phyloP scores from a whole-genome alignment of 2,797 vertebrate species.

The Enteromius argenteus region DNA sequence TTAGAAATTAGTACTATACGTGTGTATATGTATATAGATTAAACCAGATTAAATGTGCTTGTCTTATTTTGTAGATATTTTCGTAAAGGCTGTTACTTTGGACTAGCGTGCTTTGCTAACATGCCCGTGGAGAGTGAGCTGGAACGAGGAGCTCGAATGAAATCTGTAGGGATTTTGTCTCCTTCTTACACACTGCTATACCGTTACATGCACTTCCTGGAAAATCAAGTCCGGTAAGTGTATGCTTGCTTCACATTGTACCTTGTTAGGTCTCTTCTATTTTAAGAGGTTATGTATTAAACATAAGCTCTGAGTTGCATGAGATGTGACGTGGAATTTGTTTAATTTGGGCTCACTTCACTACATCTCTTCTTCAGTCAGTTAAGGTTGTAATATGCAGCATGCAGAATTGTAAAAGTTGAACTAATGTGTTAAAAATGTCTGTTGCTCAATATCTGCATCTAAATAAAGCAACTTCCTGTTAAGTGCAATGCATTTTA shows the following conservation, averaged over 20 bases:
- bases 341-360: not conserved
- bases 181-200: slow-evolving; percentile 97
- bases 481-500: not conserved
- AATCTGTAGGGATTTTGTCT: slow-evolving; percentile 96
- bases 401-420: not conserved
- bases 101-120: slow-evolving; percentile 97
- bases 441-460: not conserved
- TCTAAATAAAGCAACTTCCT: not conserved
- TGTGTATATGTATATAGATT: not conserved
- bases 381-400: not conserved
- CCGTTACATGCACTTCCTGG: slow-evolving; percentile 98
- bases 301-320: slow-evolving; percentile 65
- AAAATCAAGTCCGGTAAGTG: slow-evolving; percentile 96
- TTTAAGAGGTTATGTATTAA: slow-evolving; percentile 71
- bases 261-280: slow-evolving; percentile 55
- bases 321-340: slow-evolving; percentile 42
- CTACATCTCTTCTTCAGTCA: not conserved
- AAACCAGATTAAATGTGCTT: not conserved
- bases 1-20: not conserved
- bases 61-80: slow-evolving; percentile 86
- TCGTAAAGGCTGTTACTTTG: slow-evolving; percentile 94
- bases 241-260: slow-evolving; percentile 25
- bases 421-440: not conserved
- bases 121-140: slow-evolving; percentile 97
- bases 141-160: slow-evolving; percentile 96